Evolutionary conservation across 2,797 vertebrate species (phyloP), one percentile per base, ranked within the genome.

Genomic region (Pelochelys cantorii): DNA sequence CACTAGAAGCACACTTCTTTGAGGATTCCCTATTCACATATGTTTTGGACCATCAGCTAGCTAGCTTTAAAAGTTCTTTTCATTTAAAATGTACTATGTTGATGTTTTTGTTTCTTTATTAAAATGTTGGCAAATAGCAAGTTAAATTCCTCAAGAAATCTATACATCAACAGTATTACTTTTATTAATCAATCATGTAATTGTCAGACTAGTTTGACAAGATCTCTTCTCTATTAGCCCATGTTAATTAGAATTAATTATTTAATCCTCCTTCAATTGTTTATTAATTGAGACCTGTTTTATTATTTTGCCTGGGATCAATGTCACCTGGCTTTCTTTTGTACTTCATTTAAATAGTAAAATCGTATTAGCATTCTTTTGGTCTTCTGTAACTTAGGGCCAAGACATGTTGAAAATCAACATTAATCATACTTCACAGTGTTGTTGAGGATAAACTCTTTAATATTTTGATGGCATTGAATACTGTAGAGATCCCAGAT

Each of bases 201-300:
- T 27, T 25, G 48, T 54, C 13, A 77, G 85, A 60, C 84, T 88
- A 57, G n/a, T 90, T 31, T 86, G 59, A 85, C 9, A 86, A 71
- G 65, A 71, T 37, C n/a, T 23, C 18, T 71, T 34, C 17, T 34
- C 4, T 25, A 10, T 84, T 83, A 17, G 29, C 10, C 42, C 15
- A 3, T 75, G 25, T 85, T 85, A 68, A 91, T 79, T 23, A 13
- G 0, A 53, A 84, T 81, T 84, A 80, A 80, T 55, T 78, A 5
- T 6, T 60, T 81, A 11, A 2, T 92, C 1, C 8, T 84, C 42
- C 57, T 60, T 86, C 31, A 83, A 22, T 89, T 57, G 13, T 88
- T 20, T 23, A 1, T 31, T 54, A 86, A 42, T 75, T 75, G 80
- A 31, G 11, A 77, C 80, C 56, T 80, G 1, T 75, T 42, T 23